phyloP scores from a whole-genome alignment of 2,888 invertebrate genomes.

The Metalampra italica region DNA sequence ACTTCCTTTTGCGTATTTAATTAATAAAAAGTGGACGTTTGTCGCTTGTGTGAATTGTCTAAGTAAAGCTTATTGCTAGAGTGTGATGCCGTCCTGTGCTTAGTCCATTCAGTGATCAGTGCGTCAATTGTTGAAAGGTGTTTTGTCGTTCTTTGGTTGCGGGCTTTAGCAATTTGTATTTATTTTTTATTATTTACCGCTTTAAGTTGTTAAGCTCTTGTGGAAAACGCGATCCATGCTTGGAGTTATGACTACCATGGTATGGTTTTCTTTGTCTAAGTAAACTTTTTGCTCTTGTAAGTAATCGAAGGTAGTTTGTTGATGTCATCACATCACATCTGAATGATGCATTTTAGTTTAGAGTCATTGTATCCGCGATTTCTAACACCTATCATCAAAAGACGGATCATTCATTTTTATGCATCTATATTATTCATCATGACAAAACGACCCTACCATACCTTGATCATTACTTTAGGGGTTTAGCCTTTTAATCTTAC shows the following conservation, averaged over 20 bases:
- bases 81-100: conserved; percentile 69
- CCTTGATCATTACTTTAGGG: neutral
- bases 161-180: conserved; percentile 54
- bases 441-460: too few species aligned
- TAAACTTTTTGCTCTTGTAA: conserved; percentile 53
- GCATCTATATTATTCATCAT: neutral
- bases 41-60: conserved; percentile 36
- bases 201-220: conserved; percentile 55
- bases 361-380: neutral
- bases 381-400: too few species aligned
- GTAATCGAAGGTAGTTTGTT: conserved; percentile 56
- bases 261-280: conserved; percentile 78
- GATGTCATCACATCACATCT: conserved; percentile 25
- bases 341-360: conserved; percentile 25
- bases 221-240: conserved; percentile 76
- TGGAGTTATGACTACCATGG: conserved; percentile 79
- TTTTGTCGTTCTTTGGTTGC: conserved; percentile 63
- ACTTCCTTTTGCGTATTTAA: conserved; percentile 38
- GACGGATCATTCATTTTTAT: neutral
- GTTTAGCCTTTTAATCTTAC: neutral
- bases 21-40: conserved; percentile 36
- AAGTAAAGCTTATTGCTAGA: conserved; percentile 28
- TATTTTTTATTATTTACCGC: conserved; percentile 43
- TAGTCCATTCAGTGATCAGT: conserved; percentile 70
- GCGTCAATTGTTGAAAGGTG: conserved; percentile 60